Conservation (phyloP, 2,888 invertebrate genomes). For the Conchocele bisecta region DNA sequence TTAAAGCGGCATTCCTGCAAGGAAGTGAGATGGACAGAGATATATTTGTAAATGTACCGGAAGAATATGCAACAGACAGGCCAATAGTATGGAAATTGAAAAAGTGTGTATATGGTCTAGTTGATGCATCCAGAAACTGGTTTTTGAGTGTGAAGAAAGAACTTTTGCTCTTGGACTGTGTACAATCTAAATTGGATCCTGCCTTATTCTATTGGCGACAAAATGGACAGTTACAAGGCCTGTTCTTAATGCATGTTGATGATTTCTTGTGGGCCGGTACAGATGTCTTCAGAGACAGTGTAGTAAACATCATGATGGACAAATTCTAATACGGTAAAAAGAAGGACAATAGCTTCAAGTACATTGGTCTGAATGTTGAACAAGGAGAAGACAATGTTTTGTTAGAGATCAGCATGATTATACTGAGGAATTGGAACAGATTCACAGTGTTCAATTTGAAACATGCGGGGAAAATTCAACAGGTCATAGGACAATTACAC, state of each 20-base stretch:
- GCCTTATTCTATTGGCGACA: constrained; percentile 49
- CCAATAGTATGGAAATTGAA: too few relatives aligned
- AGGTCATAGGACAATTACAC: constrained; percentile 30
- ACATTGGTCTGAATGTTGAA: too few relatives aligned
- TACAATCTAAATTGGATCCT: constrained; percentile 43
- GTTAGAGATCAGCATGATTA: constrained; percentile 34
- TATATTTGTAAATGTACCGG: constrained; percentile 14
- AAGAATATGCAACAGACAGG: constrained; percentile 6
- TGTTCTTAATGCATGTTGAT: too few relatives aligned
- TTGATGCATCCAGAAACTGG: too few relatives aligned
- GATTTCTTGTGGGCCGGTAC: constrained; percentile 48
- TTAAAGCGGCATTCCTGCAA: constrained; percentile 41
- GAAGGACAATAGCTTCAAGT: constrained; percentile 27
- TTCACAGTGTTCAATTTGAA: not conserved
- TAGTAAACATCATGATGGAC: constrained; percentile 23
- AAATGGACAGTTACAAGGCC: constrained; percentile 12
- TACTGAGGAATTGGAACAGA: not conserved
- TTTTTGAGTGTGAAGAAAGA: constrained; percentile 38
- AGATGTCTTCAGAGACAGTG: constrained; percentile 22
- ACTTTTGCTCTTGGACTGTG: constrained; percentile 13
- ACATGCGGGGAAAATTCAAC: not conserved
- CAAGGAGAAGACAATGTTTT: constrained; percentile 16
- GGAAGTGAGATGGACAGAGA: constrained; percentile 16
- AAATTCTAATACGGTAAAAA: constrained; percentile 38
- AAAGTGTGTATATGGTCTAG: too few relatives aligned